A percentile compares a stretch with the other conserved stretches of the same genome.
Evolutionary conservation across 2,888 invertebrate species (phyloP).

Genomic region (Myathropa florea): DNA sequence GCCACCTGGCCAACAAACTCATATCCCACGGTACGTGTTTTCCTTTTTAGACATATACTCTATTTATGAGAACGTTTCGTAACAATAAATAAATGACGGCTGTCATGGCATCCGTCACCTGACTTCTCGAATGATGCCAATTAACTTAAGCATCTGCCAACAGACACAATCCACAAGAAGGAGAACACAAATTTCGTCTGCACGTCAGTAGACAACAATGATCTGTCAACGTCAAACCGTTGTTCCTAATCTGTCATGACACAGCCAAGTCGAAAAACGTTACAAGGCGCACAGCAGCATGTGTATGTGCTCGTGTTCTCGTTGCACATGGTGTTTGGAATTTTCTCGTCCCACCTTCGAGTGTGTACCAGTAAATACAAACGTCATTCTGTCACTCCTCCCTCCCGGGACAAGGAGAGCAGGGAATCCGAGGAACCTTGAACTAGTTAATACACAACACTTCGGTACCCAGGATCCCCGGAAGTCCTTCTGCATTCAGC

Average conservation of each 20-base stretch:
- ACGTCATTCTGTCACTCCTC: neutral
- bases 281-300: neutral
- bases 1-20: too few relatives aligned
- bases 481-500: slow-evolving; percentile 45
- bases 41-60: neutral
- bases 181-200: neutral
- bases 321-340: neutral
- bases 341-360: neutral
- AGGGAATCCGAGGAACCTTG: slow-evolving; percentile 48
- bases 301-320: neutral
- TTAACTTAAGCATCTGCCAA: neutral
- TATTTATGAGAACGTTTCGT: neutral
- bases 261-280: neutral
- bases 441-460: slow-evolving; percentile 55
- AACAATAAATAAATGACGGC: neutral
- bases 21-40: too few relatives aligned
- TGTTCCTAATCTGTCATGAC: neutral
- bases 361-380: slow-evolving; percentile 7
- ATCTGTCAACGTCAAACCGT: neutral
- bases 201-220: neutral
- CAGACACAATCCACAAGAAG: neutral
- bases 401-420: neutral
- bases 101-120: neutral
- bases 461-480: neutral
- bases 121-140: neutral